Evolutionary conservation across 2,113 vertebrate genomes (phyloP).

Genomic region (Chaetodon auriga): DNA sequence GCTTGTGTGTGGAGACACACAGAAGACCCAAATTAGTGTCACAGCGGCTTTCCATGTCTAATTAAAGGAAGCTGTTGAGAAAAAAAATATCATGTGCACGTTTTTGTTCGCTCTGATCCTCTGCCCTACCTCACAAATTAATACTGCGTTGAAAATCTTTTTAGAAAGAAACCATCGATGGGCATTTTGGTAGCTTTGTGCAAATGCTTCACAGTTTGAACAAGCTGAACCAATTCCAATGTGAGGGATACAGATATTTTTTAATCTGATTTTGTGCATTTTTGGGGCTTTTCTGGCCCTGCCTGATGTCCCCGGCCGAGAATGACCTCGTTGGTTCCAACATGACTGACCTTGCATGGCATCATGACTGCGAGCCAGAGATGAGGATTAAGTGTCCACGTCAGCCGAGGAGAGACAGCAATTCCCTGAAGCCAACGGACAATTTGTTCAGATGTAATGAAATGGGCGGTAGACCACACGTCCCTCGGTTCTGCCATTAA

Average conservation of each 20-base stretch:
- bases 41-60: conserved; percentile 34
- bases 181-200: neutral
- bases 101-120: neutral
- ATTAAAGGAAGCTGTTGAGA: conserved; percentile 23
- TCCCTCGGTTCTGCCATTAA: conserved; percentile 8
- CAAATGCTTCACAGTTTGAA: conserved; percentile 26
- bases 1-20: conserved; percentile 15
- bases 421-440: conserved; percentile 56
- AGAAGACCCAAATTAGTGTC: conserved; percentile 39
- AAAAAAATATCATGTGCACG: neutral
- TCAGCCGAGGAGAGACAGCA: conserved; percentile 37
- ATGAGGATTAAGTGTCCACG: conserved; percentile 72
- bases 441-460: conserved; percentile 62
- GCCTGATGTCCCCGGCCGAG: neutral
- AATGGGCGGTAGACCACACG: conserved; percentile 27
- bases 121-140: neutral
- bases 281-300: conserved; percentile 27
- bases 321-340: conserved; percentile 39
- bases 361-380: conserved; percentile 64
- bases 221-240: conserved; percentile 5
- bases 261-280: conserved; percentile 48
- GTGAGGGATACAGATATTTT: conserved; percentile 12
- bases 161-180: neutral
- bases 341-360: conserved; percentile 54
- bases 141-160: neutral